These are phyloP conservation scores for Ictalurus punctatus DNA, from an alignment of 2,113 vertebrate species.

Conservation along the genomic window DNA sequence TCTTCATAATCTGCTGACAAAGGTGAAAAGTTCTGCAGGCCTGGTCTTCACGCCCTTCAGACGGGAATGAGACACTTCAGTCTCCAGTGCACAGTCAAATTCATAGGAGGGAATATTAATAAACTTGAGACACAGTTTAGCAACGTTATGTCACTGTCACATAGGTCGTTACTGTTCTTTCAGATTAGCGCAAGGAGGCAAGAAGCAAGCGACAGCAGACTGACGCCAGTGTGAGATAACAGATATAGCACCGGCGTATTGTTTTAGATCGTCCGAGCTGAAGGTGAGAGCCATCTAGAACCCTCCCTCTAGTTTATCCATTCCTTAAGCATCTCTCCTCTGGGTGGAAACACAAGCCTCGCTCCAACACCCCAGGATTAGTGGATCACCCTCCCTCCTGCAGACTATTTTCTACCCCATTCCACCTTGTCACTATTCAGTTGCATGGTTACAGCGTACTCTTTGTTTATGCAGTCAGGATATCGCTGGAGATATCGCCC, in stretches of 20 bases:
- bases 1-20: constrained; percentile 73
- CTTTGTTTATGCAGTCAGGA: constrained; percentile 55
- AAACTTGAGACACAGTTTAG: constrained; percentile 51
- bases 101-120: constrained; percentile 47
- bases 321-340: constrained; percentile 51
- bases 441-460: constrained; percentile 29
- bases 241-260: constrained; percentile 49
- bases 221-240: constrained; percentile 47
- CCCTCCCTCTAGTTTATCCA: constrained; percentile 45
- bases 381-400: constrained; percentile 22
- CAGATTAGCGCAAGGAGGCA: constrained; percentile 27
- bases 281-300: constrained; percentile 49
- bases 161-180: constrained; percentile 51
- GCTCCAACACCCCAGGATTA: constrained; percentile 38
- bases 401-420: constrained; percentile 55
- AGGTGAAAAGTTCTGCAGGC: constrained; percentile 71
- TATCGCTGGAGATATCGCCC: constrained; percentile 38
- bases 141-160: constrained; percentile 55
- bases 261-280: constrained; percentile 42
- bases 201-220: constrained; percentile 44
- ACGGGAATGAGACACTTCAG: constrained; percentile 51
- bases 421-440: constrained; percentile 51
- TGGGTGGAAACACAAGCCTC: constrained; percentile 43
- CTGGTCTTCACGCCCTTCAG: constrained; percentile 68
- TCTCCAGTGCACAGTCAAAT: constrained; percentile 32